phyloP scores from a whole-genome alignment of 2,888 invertebrate genomes.

The Morpho achilles region DNA sequence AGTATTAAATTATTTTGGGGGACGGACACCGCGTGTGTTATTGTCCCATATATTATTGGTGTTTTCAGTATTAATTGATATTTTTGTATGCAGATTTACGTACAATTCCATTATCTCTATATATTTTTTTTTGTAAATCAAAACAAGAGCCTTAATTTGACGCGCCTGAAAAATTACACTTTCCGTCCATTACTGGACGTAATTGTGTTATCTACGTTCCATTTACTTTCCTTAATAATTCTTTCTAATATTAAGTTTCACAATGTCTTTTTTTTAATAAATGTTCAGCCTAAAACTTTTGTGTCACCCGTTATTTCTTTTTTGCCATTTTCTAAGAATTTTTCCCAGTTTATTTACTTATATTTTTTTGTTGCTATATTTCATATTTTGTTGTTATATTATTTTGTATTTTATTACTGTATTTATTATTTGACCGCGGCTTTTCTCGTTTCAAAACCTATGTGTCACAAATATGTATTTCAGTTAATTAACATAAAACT shows the following conservation, averaged over 20 bases:
- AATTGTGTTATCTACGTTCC: constrained; percentile 35
- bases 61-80: constrained; percentile 4
- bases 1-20: too few species aligned
- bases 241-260: constrained; percentile 30
- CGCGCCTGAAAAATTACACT: constrained; percentile 29
- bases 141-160: constrained; percentile 28
- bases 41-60: not conserved
- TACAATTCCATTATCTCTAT: constrained; percentile 16
- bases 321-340: not conserved
- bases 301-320: not conserved
- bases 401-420: too few species aligned
- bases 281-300: constrained; percentile 7
- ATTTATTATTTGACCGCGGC: too few species aligned
- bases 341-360: not conserved
- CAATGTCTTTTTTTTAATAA: constrained; percentile 8
- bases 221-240: constrained; percentile 33
- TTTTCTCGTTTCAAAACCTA: too few species aligned
- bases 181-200: constrained; percentile 32
- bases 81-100: constrained; percentile 12
- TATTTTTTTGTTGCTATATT: not conserved
- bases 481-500: too few species aligned
- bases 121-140: constrained; percentile 25
- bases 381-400: too few species aligned
- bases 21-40: not conserved
- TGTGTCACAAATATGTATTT: too few species aligned